Base-by-base conservation (phyloP, 1,140 invertebrate genomes). In the Aricia agestis region DNA sequence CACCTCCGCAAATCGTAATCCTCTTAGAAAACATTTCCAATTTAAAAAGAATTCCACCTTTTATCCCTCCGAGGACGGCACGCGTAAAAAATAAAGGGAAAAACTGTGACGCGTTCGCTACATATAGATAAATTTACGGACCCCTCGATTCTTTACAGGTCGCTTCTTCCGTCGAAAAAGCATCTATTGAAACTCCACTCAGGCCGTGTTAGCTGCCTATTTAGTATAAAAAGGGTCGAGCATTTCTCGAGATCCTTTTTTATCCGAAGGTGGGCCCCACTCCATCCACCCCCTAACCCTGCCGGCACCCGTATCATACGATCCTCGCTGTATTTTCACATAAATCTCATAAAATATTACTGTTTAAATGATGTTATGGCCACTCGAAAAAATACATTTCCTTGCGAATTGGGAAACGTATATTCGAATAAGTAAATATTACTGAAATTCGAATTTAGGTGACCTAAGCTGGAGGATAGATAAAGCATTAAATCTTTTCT, bases 171-270 rank as follows among this genome's bases (percentile, higher is more conserved):
- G 81, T 82, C 84, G 85, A 87, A 82, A 90, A 88, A 90, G 89
- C 86, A 90, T 91, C 89, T 86, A 91, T 91, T 91, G 89, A 91
- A 90, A 88, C 87, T 89, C 87, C 89, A 91, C 89, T 91, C 86
- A 89, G 87, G 78, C 83, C 85, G 87, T 91, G 89, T 91, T 91
- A 91, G 86, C 89, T 91, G 89, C 89, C 89, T 91, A 88, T 91
- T 91, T 91, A 91, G 89, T 90, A 90, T 89, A 91, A 91, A 91
- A 91, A 90, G 87, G 89, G 87, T 86, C 86, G 85, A 86, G 84
- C 83, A 84, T 86, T 88, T 91, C 80, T 82, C 74, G 80, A 84
- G 86, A 88, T 88, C 85, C 86, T 86, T 90, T 90, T 91, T 91
- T 89, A 90, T 83, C 86, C 82, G 77, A 73, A 84, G 84, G 83